Evolutionary conservation across 2,888 invertebrate species (phyloP).

Genomic region (Drosophila pseudotalamancana): DNA sequence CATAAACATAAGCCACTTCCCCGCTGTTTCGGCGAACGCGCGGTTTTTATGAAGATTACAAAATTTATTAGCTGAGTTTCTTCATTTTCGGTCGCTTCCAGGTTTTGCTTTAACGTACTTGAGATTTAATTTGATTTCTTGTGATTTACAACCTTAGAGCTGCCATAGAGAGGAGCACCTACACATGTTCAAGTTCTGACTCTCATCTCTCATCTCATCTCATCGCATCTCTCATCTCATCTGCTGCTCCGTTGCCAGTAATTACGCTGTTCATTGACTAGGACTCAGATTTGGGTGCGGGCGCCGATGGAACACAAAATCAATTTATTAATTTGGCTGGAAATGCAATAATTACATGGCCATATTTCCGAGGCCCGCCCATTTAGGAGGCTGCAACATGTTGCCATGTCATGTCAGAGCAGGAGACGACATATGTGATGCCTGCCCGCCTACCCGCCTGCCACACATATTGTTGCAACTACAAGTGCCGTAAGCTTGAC

Average conservation of each 20-base stretch:
- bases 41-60: constrained; percentile 68
- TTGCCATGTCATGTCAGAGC: constrained; percentile 29
- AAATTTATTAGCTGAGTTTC: constrained; percentile 67
- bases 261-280: constrained; percentile 37
- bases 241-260: constrained; percentile 20
- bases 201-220: background rate
- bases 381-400: constrained; percentile 64
- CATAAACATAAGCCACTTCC: constrained; percentile 29
- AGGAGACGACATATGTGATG: constrained; percentile 24
- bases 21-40: background rate
- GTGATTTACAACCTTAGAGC: constrained; percentile 54
- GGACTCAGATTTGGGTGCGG: background rate
- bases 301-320: constrained; percentile 16
- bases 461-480: constrained; percentile 10
- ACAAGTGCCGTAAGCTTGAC: constrained; percentile 41
- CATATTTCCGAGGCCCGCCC: constrained; percentile 62
- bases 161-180: no score
- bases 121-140: constrained; percentile 64
- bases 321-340: constrained; percentile 66
- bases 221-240: background rate
- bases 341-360: constrained; percentile 71
- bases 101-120: constrained; percentile 62
- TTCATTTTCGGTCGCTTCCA: constrained; percentile 39
- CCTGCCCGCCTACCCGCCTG: constrained; percentile 25
- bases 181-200: no score